A percentile compares a stretch with the other conserved stretches of the same genome.
phyloP scores from a whole-genome alignment of 30 jellyfish, hydroid and myxozoan genomes.

The Pelagia noctiluca region DNA sequence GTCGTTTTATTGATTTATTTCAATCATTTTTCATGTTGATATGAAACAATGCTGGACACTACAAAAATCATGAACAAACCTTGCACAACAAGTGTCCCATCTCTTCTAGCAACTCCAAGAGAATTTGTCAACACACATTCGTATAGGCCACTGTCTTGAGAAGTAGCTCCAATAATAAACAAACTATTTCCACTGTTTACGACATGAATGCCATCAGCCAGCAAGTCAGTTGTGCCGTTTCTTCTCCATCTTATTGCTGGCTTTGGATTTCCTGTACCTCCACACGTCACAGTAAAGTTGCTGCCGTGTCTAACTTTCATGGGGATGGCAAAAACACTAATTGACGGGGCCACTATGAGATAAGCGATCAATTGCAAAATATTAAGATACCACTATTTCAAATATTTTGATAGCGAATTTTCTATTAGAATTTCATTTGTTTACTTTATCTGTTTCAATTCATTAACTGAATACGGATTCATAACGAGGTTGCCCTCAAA shows the following conservation, averaged over 20 bases:
- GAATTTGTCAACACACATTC: conserved; percentile 43
- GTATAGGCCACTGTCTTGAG: conserved; percentile 58
- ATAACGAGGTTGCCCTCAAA: no score
- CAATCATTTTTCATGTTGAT: no score
- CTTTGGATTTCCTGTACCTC: conserved; percentile 57
- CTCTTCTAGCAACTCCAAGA: conserved; percentile 21
- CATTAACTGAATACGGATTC: no score
- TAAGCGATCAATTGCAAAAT: background rate
- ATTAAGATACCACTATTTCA: background rate
- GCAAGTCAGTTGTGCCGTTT: conserved; percentile 30
- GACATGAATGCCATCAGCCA: conserved; percentile 17
- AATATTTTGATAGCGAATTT: background rate
- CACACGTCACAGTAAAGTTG: conserved; percentile 37
- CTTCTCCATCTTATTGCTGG: conserved; percentile 39
- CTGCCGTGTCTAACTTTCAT: conserved; percentile 13
- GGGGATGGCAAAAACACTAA: conserved; percentile 42
- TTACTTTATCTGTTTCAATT: no score
- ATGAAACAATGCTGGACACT: no score
- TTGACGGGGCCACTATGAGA: conserved; percentile 47
- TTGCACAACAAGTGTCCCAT: conserved; percentile 43
- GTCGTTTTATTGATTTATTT: no score
- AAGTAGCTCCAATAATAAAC: conserved; percentile 11
- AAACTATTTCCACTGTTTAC: conserved; percentile 10
- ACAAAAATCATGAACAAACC: conserved; percentile 36
- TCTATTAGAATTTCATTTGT: no score